Conservation (phyloP, 2,113 vertebrate species). For the Hyperopisus bebe region DNA sequence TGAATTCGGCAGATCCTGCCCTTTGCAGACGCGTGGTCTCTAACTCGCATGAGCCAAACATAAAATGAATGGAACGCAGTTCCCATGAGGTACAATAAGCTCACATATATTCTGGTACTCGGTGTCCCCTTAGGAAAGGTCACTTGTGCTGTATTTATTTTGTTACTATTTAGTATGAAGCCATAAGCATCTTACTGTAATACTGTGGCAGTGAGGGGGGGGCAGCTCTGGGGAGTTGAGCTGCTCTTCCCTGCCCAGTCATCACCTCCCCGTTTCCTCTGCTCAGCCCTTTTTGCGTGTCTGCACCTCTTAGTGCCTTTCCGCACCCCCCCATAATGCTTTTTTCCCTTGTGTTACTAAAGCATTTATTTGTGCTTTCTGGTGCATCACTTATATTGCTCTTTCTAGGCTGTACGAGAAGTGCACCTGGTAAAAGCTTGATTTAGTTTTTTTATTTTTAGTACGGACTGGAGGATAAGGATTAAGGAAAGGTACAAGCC, state of each 20-base stretch:
- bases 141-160: not conserved
- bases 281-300: constrained; percentile 47
- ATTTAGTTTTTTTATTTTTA: not conserved
- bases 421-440: not conserved
- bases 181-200: not conserved
- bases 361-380: constrained; percentile 44
- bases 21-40: not conserved
- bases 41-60: not conserved
- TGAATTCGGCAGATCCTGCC: not conserved
- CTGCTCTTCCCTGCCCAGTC: not conserved
- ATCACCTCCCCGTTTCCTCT: constrained; percentile 15
- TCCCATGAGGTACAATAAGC: not conserved
- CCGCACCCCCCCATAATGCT: constrained; percentile 56
- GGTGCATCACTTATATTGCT: constrained; percentile 17
- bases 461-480: not conserved
- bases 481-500: not conserved
- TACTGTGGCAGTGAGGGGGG: not conserved
- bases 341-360: constrained; percentile 20
- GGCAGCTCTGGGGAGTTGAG: not conserved
- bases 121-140: not conserved
- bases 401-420: not conserved
- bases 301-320: constrained; percentile 66
- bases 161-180: not conserved
- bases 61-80: not conserved
- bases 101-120: not conserved